Evolutionary conservation across 2,888 invertebrate genomes (phyloP), one percentile per base, ranked within the genome.

Genomic region (Argyresthia goedartella): DNA sequence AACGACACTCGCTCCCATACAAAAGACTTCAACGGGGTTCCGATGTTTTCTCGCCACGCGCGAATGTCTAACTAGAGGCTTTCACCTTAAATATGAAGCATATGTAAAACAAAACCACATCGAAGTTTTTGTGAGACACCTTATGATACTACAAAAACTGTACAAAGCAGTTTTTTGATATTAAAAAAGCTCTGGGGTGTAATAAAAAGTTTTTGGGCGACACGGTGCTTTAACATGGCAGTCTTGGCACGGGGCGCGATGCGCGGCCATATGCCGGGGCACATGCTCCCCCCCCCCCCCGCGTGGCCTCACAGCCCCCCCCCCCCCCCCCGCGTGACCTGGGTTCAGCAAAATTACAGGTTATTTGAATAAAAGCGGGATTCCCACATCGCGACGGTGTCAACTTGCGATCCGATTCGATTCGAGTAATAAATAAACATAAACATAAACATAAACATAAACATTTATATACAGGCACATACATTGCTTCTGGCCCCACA

Each of bases 11-110:
- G 47, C 48, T 13, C 44, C 56, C 55, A 66, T 74, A 76, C 62
- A 73, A 81, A 81, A 79, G 81, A 82, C 71, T 67, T 82, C 80
- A 81, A 82, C 79, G 79, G 62, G 56, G 56, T 54, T 51, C 48
- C 51, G 53, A 51, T 48, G 44, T 36, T 46, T 25, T 35, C 13
- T 13, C 13, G 39, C 13, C 50, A 13, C 50, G 50, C 25, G 8
- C 39, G 16, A n/a, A 25, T 25, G 25, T 25, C 41, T 15, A 57
- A 50, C 58, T 56, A 59, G n/a, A 9, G 66, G 71, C 69, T 72
- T 73, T 73, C 73, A 68, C 67, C 56, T 55, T 53, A 25, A 45
- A 50, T 54, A 57, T 58, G 55, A 62, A 62, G 60, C 66, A 71
- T 69, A 58, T 73, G 71, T 73, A 71, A 74, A 73, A 76, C 59